Evolutionary conservation across 2,797 vertebrate genomes (phyloP).

Genomic region (Adelosebastes latens): DNA sequence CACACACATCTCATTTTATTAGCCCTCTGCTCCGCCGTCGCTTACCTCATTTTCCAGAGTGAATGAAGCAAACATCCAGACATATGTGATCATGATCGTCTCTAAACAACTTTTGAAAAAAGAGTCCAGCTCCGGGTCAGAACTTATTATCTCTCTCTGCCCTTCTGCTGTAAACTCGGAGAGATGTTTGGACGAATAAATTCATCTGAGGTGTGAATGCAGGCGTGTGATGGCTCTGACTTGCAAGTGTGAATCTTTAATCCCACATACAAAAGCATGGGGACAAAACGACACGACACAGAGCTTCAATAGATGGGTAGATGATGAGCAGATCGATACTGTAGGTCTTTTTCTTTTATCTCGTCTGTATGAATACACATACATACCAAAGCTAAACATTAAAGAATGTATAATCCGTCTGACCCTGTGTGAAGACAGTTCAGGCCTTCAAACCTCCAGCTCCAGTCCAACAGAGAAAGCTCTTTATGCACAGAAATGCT

Average conservation of each 20-base stretch:
- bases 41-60: slow-evolving; percentile 54
- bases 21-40: slow-evolving; percentile 45
- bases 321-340: background rate
- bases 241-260: slow-evolving; percentile 50
- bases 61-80: slow-evolving; percentile 55
- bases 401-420: slow-evolving; percentile 37
- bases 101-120: slow-evolving; percentile 37
- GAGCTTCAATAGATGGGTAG: slow-evolving; percentile 25
- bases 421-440: slow-evolving; percentile 42
- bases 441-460: slow-evolving; percentile 21
- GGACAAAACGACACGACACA: slow-evolving; percentile 31
- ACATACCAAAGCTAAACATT: slow-evolving; percentile 17
- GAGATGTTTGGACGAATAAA: slow-evolving; percentile 51
- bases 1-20: slow-evolving; percentile 72
- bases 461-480: background rate
- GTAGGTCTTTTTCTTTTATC: background rate
- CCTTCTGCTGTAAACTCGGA: slow-evolving; percentile 34
- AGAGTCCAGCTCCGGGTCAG: slow-evolving; percentile 49
- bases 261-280: slow-evolving; percentile 43
- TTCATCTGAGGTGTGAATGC: slow-evolving; percentile 54
- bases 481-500: slow-evolving; percentile 37
- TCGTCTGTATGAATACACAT: slow-evolving; percentile 24
- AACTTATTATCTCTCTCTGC: slow-evolving; percentile 50
- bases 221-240: slow-evolving; percentile 43
- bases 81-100: slow-evolving; percentile 38